Percentiles rank a stretch among this genome's conserved stretches.
Evolutionary conservation across 2,113 vertebrate genomes (phyloP).

Genomic region (Rhinichthys klamathensis): DNA sequence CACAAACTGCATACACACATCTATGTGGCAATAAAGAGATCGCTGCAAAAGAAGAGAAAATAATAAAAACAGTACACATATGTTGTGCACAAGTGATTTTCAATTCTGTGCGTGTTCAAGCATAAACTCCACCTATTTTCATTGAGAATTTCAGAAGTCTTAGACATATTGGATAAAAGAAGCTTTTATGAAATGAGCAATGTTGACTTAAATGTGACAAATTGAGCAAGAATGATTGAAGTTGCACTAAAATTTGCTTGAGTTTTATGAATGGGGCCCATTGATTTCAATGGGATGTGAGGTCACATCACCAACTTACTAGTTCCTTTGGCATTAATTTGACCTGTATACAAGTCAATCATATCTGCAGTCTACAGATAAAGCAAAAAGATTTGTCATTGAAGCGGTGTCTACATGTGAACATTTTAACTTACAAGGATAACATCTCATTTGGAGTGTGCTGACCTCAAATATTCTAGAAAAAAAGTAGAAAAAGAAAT

Average conservation of each 20-base stretch:
- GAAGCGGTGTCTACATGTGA: neutral
- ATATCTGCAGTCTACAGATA: neutral
- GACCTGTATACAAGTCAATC: neutral
- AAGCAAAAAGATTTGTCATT: neutral
- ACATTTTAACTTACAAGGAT: neutral
- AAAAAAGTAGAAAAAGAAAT: too few relatives aligned
- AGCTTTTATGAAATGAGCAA: neutral
- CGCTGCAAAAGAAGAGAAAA: neutral
- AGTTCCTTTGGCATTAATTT: neutral
- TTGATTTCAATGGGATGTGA: neutral
- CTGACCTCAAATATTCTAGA: neutral
- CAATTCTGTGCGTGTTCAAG: neutral
- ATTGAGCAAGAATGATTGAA: neutral
- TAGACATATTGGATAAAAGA: neutral
- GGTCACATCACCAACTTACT: neutral
- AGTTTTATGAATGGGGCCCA: neutral
- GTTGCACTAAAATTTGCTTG: neutral
- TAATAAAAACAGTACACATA: neutral
- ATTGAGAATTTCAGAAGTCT: neutral
- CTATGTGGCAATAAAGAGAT: neutral
- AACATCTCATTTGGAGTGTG: neutral
- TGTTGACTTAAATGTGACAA: neutral
- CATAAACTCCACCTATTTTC: neutral
- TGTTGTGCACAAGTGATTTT: constrained; percentile 16
- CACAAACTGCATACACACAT: neutral